These are phyloP conservation scores for Aurelia aurita complex sp. Pacific DNA, from an alignment of 30 jellyfish, hydroid and myxozoan genomes.

Conservation along the genomic window DNA sequence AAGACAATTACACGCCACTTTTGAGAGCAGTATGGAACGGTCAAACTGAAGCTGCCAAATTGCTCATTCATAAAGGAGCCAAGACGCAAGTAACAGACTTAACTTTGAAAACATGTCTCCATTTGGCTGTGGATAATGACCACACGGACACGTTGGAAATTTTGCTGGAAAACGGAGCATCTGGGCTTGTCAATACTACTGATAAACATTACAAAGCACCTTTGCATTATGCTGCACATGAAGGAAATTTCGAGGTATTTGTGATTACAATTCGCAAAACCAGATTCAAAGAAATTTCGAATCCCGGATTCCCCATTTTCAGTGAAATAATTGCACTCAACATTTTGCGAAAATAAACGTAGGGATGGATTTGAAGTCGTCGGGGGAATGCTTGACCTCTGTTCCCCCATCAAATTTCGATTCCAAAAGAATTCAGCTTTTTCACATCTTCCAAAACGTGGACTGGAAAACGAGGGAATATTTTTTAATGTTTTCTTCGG, in stretches of 20 bases:
- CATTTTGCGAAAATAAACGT: no score
- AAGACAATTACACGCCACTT: slow-evolving; percentile 89
- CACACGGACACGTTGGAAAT: slow-evolving; percentile 51
- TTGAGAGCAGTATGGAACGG: slow-evolving; percentile 95
- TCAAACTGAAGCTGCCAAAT: slow-evolving; percentile 82
- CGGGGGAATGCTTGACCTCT: no score
- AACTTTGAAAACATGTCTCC: slow-evolving; percentile 77
- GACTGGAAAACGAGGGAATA: no score
- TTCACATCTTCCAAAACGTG: no score
- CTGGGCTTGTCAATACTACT: slow-evolving; percentile 63
- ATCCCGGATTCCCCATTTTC: no score
- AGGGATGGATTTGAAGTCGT: no score
- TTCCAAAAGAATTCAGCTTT: no score
- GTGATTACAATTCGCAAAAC: no score
- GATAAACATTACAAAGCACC: slow-evolving; percentile 93
- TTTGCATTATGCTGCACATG: slow-evolving; percentile 89
- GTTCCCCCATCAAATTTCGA: no score
- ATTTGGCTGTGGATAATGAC: slow-evolving; percentile 85
- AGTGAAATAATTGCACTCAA: no score
- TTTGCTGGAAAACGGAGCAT: slow-evolving; percentile 70
- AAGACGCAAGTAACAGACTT: slow-evolving; percentile 64
- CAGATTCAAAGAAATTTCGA: no score
- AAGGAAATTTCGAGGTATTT: slow-evolving; percentile 75
- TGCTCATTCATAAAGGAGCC: slow-evolving; percentile 72
- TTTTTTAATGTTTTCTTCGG: no score